These are phyloP conservation scores for Elephas maximus DNA, from an alignment of 2,113 vertebrate species.

Conservation along the genomic window DNA sequence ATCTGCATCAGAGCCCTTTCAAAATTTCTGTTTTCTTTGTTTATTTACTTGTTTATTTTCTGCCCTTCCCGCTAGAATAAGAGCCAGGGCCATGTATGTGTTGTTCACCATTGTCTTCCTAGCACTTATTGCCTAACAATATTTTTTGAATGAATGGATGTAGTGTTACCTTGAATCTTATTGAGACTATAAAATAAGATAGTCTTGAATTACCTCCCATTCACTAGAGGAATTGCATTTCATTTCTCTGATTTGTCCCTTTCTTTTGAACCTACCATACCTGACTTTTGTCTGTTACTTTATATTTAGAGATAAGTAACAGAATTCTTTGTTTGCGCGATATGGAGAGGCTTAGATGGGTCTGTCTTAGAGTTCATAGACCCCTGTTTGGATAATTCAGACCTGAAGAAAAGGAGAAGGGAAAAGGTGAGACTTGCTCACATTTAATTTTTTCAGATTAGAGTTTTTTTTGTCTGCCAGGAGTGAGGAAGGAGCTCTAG, in stretches of 20 bases:
- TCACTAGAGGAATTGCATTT: background rate
- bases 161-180: background rate
- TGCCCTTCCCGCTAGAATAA: background rate
- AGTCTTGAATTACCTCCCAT: background rate
- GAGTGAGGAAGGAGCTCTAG: background rate
- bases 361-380: background rate
- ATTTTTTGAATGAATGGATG: background rate
- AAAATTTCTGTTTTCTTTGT: background rate
- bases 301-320: background rate
- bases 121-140: background rate
- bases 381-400: background rate
- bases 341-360: background rate
- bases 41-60: conserved; percentile 12
- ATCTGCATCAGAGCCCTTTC: background rate
- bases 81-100: background rate
- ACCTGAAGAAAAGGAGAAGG: background rate
- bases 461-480: background rate
- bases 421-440: background rate
- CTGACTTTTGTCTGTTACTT: background rate
- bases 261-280: background rate
- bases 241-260: background rate
- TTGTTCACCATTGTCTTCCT: background rate
- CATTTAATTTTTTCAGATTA: background rate
- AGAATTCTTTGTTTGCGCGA: background rate
- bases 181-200: background rate